phyloP scores from a whole-genome alignment of 2,113 vertebrate species.

The Hydrolagus affinis region DNA sequence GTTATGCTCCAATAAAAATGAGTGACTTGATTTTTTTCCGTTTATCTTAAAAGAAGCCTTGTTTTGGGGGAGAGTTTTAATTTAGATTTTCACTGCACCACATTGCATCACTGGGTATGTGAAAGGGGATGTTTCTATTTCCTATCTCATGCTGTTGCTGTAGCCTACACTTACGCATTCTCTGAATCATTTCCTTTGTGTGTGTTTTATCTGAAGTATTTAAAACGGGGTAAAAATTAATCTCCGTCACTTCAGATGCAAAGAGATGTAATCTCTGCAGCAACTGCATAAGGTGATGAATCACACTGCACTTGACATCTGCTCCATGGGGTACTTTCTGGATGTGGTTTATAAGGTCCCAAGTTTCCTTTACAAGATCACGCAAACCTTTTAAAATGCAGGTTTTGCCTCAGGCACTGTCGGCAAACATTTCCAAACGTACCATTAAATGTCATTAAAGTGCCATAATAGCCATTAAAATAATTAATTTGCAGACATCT shows the following conservation, averaged over 20 bases:
- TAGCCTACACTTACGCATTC: not conserved
- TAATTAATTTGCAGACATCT: no score
- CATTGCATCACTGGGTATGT: not conserved
- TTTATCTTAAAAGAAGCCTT: not conserved
- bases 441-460: no score
- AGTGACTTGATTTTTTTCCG: not conserved
- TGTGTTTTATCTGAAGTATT: not conserved
- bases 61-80: not conserved
- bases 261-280: not conserved
- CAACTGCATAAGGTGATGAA: not conserved
- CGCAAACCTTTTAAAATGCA: no score
- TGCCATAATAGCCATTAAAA: no score
- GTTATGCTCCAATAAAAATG: not conserved
- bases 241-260: not conserved
- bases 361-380: no score
- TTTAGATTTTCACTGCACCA: slow-evolving; percentile 2
- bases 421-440: no score
- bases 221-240: not conserved
- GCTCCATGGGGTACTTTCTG: no score
- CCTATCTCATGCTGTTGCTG: not conserved
- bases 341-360: no score
- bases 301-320: not conserved
- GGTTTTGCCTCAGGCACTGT: no score
- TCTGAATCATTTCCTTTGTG: not conserved
- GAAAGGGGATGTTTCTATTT: not conserved